Percentiles rank a stretch among this genome's conserved stretches.
Conservation (phyloP, 1,140 invertebrate species). For the Araneus ventricosus region DNA sequence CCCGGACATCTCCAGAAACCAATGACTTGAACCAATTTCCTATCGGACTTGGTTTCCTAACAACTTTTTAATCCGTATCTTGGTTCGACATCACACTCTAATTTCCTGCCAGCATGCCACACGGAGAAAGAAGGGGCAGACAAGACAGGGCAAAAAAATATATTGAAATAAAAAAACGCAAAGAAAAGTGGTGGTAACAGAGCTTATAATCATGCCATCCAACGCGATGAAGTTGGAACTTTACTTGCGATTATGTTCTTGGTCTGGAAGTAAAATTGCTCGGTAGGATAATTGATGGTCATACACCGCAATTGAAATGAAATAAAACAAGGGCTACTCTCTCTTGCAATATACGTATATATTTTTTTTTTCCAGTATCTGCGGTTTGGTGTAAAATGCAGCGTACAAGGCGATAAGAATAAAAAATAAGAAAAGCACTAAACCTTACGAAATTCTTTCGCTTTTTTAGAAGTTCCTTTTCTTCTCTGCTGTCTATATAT, state of each 20-base stretch:
- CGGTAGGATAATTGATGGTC: conserved; percentile 37
- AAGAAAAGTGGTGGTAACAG: conserved; percentile 10
- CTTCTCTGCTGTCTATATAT: background rate
- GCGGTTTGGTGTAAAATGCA: conserved; percentile 52
- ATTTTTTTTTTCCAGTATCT: background rate
- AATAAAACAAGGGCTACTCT: conserved; percentile 8
- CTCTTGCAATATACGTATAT: background rate
- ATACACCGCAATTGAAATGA: conserved; percentile 44
- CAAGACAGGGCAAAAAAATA: background rate
- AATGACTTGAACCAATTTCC: conserved; percentile 62
- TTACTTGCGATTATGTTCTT: conserved; percentile 23
- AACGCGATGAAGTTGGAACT: conserved; percentile 14
- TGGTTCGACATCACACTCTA: background rate
- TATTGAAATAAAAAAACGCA: background rate
- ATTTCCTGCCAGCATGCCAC: background rate
- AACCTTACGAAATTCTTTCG: conserved; percentile 22
- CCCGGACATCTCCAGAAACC: conserved; percentile 39
- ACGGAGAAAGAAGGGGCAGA: background rate
- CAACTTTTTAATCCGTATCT: conserved; percentile 50
- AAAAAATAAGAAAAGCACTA: background rate
- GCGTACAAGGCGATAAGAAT: background rate
- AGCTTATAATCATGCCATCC: conserved; percentile 33
- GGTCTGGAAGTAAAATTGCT: background rate
- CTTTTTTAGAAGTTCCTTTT: conserved; percentile 37
- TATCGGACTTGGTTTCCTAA: conserved; percentile 37